phyloP scores from a whole-genome alignment of 2,888 invertebrate species.

The Drosophila paramelanica region DNA sequence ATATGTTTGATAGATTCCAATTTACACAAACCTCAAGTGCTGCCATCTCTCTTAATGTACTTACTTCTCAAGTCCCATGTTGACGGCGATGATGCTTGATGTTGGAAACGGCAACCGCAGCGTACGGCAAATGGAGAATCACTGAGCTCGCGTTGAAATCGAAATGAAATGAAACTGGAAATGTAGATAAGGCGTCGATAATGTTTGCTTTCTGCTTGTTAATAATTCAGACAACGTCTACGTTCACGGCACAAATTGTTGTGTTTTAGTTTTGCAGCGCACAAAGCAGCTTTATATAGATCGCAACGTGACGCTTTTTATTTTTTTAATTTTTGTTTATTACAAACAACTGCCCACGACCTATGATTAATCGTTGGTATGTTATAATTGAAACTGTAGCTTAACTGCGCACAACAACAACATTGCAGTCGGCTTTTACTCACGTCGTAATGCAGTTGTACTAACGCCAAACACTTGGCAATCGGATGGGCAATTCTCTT shows the following conservation, averaged over 20 bases:
- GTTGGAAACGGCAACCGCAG: constrained; percentile 43
- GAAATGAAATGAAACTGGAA: constrained; percentile 48
- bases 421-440: constrained; percentile 50
- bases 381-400: constrained; percentile 55
- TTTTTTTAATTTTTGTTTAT: constrained; percentile 1
- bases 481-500: constrained; percentile 48
- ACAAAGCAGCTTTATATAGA: constrained; percentile 40
- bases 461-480: constrained; percentile 22
- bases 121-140: constrained; percentile 54
- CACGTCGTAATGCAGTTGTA: constrained; percentile 48
- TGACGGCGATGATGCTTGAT: constrained; percentile 19
- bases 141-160: constrained; percentile 50
- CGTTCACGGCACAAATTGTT: constrained; percentile 23
- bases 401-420: constrained; percentile 29
- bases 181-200: constrained; percentile 44
- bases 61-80: constrained; percentile 75
- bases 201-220: constrained; percentile 12
- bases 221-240: neutral
- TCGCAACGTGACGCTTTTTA: constrained; percentile 13
- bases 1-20: neutral
- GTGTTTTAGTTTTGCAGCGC: constrained; percentile 29
- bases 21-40: neutral
- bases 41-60: constrained; percentile 21
- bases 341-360: constrained; percentile 48
- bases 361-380: constrained; percentile 63